phyloP scores from a whole-genome alignment of 2,113 vertebrate species.

The Rafetus swinhoei region DNA sequence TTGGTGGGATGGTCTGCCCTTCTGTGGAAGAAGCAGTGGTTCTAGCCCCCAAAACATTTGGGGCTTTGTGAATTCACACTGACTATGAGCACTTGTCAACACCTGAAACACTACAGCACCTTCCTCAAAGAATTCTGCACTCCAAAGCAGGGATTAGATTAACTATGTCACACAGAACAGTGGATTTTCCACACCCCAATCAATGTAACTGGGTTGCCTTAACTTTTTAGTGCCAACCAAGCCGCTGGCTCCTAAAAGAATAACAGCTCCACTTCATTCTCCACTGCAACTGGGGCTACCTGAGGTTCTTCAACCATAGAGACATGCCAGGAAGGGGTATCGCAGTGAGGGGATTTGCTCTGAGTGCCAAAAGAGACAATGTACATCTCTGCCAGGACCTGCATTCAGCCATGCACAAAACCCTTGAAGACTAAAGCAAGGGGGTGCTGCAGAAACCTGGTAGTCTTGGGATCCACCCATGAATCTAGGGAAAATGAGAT shows the following conservation, averaged over 20 bases:
- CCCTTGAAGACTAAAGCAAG: background rate
- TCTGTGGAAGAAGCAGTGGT: background rate
- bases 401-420: background rate
- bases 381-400: background rate
- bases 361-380: background rate
- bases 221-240: background rate
- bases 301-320: background rate
- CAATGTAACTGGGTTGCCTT: background rate
- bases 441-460: background rate
- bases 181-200: background rate
- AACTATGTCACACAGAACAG: too few species aligned
- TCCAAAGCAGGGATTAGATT: too few species aligned
- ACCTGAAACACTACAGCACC: background rate
- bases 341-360: background rate
- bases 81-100: background rate
- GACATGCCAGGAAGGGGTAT: background rate
- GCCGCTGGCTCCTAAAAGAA: background rate
- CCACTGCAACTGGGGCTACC: background rate
- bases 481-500: background rate
- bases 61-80: background rate
- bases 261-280: background rate
- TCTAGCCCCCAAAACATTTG: background rate
- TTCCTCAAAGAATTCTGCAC: background rate
- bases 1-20: background rate
- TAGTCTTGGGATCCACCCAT: background rate